A percentile compares a stretch with the other conserved stretches of the same genome.
Conservation (phyloP, 2,888 invertebrate species). For the Drosophila setosimentum region DNA sequence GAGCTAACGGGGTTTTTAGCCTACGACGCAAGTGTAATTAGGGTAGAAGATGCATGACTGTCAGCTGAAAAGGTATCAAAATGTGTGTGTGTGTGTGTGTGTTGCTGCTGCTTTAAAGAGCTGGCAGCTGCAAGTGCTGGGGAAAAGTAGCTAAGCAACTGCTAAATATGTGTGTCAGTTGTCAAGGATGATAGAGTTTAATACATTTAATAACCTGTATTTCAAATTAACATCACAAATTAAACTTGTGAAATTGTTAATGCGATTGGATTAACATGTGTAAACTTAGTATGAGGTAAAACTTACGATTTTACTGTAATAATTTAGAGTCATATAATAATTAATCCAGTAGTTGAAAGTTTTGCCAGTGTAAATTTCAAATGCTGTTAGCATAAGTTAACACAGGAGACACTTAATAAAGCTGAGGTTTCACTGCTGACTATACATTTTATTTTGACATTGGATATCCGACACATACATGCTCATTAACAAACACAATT, state of each 20-base stretch:
- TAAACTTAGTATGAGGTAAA: background rate
- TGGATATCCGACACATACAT: background rate
- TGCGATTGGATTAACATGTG: background rate
- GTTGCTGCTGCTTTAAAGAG: slow-evolving; percentile 41
- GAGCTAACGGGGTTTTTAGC: slow-evolving; percentile 34
- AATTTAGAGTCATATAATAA: background rate
- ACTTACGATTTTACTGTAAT: background rate
- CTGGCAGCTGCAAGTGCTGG: slow-evolving; percentile 10
- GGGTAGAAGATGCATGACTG: slow-evolving; percentile 48
- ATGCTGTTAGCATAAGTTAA: background rate
- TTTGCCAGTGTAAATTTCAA: background rate
- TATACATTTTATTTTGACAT: background rate
- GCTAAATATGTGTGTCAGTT: slow-evolving; percentile 18
- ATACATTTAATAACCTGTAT: background rate
- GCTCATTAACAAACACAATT: slow-evolving; percentile 4
- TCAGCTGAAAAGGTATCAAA: slow-evolving; percentile 44
- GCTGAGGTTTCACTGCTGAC: background rate
- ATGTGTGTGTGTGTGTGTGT: slow-evolving; percentile 24
- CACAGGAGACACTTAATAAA: background rate
- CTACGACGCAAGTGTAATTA: slow-evolving; percentile 45
- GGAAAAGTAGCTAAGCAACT: slow-evolving; percentile 3
- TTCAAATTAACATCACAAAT: background rate
- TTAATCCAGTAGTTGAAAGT: background rate
- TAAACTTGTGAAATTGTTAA: background rate
- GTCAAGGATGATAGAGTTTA: background rate